phyloP scores from a whole-genome alignment of 2,888 invertebrate species.

The Biston stratarius region DNA sequence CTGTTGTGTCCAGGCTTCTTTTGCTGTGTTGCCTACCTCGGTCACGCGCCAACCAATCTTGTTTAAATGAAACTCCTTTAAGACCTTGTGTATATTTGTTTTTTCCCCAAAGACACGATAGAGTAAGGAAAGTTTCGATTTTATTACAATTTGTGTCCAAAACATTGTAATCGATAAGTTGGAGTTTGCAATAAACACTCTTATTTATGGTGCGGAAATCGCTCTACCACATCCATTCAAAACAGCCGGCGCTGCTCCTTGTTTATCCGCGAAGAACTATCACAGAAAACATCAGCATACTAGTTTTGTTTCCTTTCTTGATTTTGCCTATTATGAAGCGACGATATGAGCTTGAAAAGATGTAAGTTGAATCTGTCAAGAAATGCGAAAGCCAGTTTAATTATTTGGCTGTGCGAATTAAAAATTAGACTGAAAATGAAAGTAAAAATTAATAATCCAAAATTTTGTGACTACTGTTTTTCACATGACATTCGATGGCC shows the following conservation, averaged over 20 bases:
- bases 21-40: no score
- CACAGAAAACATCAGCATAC: background rate
- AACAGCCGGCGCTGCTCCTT: constrained; percentile 17
- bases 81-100: background rate
- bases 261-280: constrained; percentile 8
- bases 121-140: constrained; percentile 1
- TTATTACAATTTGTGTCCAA: constrained; percentile 6
- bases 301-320: background rate
- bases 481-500: no score
- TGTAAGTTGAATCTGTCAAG: no score
- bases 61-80: no score
- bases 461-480: no score
- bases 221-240: constrained; percentile 14
- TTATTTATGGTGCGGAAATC: constrained; percentile 16
- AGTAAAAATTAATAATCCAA: no score
- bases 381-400: no score
- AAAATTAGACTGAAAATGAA: no score
- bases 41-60: no score
- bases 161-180: constrained; percentile 9
- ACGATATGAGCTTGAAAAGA: background rate
- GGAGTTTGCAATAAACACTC: constrained; percentile 13
- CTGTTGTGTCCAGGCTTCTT: no score
- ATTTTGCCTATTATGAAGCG: no score
- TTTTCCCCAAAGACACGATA: background rate
- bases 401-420: no score